These are phyloP conservation scores for Sinhomidia bicolor DNA, from an alignment of 2,888 invertebrate species.

Conservation along the genomic window DNA sequence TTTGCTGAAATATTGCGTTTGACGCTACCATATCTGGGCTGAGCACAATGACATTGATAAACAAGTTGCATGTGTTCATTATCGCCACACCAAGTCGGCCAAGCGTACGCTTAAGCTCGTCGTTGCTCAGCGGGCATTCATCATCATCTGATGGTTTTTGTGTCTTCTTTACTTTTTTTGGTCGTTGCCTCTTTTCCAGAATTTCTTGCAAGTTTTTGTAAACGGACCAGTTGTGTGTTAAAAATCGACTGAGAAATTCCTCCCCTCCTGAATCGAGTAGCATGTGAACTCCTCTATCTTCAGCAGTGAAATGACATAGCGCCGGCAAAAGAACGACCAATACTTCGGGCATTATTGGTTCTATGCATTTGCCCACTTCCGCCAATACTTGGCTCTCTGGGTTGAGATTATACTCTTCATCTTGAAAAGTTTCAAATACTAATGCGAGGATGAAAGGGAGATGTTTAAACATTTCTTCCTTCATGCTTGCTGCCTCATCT, in stretches of 20 bases:
- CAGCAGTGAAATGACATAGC: constrained; percentile 94
- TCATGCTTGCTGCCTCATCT: constrained; percentile 94
- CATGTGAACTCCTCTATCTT: constrained; percentile 85
- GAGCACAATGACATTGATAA: constrained; percentile 95
- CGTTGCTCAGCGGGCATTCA: constrained; percentile 88
- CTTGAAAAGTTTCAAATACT: constrained; percentile 89
- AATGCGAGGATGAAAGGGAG: constrained; percentile 91
- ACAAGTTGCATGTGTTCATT: constrained; percentile 93
- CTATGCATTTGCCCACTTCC: constrained; percentile 79
- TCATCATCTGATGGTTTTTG: constrained; percentile 84
- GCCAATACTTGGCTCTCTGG: constrained; percentile 78
- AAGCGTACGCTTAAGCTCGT: constrained; percentile 88
- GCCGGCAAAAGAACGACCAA: constrained; percentile 93
- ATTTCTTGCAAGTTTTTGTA: constrained; percentile 90
- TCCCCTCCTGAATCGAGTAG: constrained; percentile 85
- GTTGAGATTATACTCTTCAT: constrained; percentile 79
- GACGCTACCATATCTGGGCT: constrained; percentile 92
- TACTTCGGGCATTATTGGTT: constrained; percentile 84
- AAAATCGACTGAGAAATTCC: constrained; percentile 89
- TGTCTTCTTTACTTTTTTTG: constrained; percentile 78
- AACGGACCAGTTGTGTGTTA: constrained; percentile 93
- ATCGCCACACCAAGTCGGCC: constrained; percentile 92
- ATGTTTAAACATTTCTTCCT: constrained; percentile 90
- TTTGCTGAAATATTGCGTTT: constrained; percentile 89
- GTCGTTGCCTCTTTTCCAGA: constrained; percentile 77